Base-by-base conservation (phyloP, 2,113 vertebrate species). In the Thalassoma bifasciatum region DNA sequence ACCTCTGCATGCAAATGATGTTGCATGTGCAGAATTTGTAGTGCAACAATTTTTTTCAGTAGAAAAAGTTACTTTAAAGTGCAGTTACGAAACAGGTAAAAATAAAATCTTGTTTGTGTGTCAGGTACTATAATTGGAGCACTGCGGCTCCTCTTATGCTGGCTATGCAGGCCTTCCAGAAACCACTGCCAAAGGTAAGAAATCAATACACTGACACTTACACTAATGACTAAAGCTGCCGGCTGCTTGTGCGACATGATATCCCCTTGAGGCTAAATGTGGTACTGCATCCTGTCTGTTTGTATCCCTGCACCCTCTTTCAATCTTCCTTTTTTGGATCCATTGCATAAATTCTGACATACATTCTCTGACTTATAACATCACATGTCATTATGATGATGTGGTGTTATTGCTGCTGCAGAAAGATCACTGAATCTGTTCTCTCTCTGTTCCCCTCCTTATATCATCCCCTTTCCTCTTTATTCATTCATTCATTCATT, bases 121-220 rank as follows among this genome's bases (percentile, higher is more conserved):
- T n/a, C 66, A 99, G 97, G 57, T 98, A 97, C 77, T 99, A 96
- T 89, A 99, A 99, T 79, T 99, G 98, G 98, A 94, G 93, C 0
- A 96, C 96, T 34, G 97, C 98, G 1, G 97, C 96, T 38, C 97
- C 98, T 0, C 93, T 99, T 60, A 94, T 99, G 63, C 91, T 99
- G 90, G 95, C 98, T 5, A 95, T 98, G 96, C 97, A 99, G 61
- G 97, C 95, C 8, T 99, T 99, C 89, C 98, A 99, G 95, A 99
- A 99, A 83, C 97, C 97, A 40, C 88, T 99, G 92, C 97, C 98
- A 92, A 99, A 98, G 96, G 98, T 99, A 88, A 80, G 82, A 84
- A 57, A 60, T 9, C 21, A 46, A 84, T 47, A 72, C 37, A 14
- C 38, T 30, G 51, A 46, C 47, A 63, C 51, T 58, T 22, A 82